phyloP scores from a whole-genome alignment of 2,888 invertebrate genomes.

The Catonia carolina region DNA sequence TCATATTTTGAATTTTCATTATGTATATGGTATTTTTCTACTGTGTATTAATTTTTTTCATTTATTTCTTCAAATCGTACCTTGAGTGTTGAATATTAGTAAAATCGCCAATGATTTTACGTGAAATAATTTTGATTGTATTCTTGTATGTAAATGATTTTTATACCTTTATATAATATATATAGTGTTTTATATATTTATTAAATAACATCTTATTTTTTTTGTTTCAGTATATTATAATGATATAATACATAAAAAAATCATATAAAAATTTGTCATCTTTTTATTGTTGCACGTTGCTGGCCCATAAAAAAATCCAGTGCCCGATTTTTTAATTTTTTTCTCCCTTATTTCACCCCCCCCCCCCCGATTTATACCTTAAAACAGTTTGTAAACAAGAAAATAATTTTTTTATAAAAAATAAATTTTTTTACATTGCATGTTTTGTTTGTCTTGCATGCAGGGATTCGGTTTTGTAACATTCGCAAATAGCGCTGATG shows the following conservation, averaged over 20 bases:
- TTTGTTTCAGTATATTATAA: too few species aligned
- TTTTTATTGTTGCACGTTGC: conserved; percentile 27
- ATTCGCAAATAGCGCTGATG: conserved; percentile 99
- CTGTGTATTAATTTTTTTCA: too few species aligned
- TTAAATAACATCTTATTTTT: too few species aligned
- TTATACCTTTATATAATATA: too few species aligned
- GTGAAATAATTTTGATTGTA: too few species aligned
- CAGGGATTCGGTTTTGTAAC: conserved; percentile 99
- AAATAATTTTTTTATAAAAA: conserved; percentile 36
- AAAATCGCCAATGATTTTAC: too few species aligned
- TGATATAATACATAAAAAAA: neutral
- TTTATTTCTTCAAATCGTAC: too few species aligned
- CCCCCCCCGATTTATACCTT: conserved; percentile 34
- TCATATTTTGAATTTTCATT: too few species aligned
- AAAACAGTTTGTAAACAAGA: conserved; percentile 50
- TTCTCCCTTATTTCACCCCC: neutral
- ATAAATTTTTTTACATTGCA: conserved; percentile 62
- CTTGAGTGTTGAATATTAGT: too few species aligned
- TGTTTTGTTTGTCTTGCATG: conserved; percentile 95
- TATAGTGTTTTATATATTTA: too few species aligned
- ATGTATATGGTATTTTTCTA: too few species aligned
- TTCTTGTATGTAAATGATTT: too few species aligned
- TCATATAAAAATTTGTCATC: conserved; percentile 1
- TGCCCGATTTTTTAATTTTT: neutral
- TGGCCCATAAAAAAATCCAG: conserved; percentile 17